A percentile compares a stretch with the other conserved stretches of the same genome.
These are phyloP conservation scores for Lasioglossum morio DNA, from an alignment of 2,888 invertebrate genomes.

Conservation along the genomic window DNA sequence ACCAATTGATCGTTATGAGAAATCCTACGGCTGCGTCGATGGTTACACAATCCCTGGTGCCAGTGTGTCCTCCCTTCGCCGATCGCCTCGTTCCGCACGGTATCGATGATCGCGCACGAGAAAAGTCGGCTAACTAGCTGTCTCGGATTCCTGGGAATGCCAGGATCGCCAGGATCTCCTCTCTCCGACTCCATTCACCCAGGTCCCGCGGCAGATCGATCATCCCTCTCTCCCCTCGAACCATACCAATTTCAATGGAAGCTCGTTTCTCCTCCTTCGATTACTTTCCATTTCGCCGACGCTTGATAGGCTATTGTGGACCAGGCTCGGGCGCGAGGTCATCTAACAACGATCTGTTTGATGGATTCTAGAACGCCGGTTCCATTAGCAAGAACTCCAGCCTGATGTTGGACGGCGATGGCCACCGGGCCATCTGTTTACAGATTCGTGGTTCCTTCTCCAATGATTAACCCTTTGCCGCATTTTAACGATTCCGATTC, in stretches of 20 bases:
- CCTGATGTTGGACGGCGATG: background rate
- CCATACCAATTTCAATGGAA: background rate
- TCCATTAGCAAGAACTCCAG: background rate
- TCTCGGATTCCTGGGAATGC: constrained; percentile 55
- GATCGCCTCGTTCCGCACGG: background rate
- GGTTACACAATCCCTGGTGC: constrained; percentile 59
- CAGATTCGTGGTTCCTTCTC: background rate
- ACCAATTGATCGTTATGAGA: constrained; percentile 72
- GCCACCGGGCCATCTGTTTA: background rate
- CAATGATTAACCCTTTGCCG: background rate
- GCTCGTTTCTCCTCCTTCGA: constrained; percentile 8
- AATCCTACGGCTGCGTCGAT: constrained; percentile 27
- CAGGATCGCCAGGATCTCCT: constrained; percentile 1
- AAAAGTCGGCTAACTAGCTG: constrained; percentile 19
- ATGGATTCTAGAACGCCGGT: constrained; percentile 8
- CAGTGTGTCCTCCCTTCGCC: constrained; percentile 2
- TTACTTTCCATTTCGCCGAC: constrained; percentile 14
- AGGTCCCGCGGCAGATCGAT: constrained; percentile 13
- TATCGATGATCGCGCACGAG: constrained; percentile 27
- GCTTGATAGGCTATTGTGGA: background rate
- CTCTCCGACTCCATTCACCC: background rate
- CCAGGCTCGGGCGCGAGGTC: background rate
- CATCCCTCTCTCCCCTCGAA: background rate
- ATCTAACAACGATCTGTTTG: background rate
- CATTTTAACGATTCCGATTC: no score